Base-by-base conservation (phyloP, 2,797 vertebrate genomes). In the Leptoclinus maculatus region DNA sequence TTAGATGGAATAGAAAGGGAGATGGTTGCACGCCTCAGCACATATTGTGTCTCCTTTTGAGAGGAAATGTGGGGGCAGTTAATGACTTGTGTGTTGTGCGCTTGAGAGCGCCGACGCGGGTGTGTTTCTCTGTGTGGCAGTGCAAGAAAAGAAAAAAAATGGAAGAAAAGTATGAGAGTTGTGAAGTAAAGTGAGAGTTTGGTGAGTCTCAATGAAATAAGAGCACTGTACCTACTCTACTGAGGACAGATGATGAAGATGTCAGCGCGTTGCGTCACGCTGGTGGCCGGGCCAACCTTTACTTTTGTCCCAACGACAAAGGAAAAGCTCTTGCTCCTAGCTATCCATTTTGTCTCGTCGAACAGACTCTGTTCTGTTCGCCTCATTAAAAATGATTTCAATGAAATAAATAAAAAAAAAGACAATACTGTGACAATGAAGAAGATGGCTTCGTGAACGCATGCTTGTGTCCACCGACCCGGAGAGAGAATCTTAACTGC, bases 261-360 rank as follows among this genome's bases (percentile, higher is more conserved):
- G 90, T 89, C 87, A 85, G 70, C 14, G 38, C 67, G 78, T 91
- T 91, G 86, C 91, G 88, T 91, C 86, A 87, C 36, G 51, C 71
- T 87, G 85, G 83, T 82, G 83, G 82, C 79, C 86, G 80, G 80
- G 82, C 86, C 83, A 89, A 85, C 83, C 85, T 83, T 85, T 84
- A 84, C 79, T 87, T 92, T 78, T 86, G 60, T 78, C 70, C 53
- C 69, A 47, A 66, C 78, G 79, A 91, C 80, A 78, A 77, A 86
- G 76, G 78, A 77, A 84, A 87, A 78, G 78, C 66, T 80, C 64
- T 76, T 53, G 64, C 83, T 66, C 69, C 72, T 71, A 68, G 73
- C 75, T 62, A 57, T 66, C 51, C 76, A 36, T 66, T 72, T 29
- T 67, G 51, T 67, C 72, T 43, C 13, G 1, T 66, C 80, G 45